Evolutionary conservation across 2,113 vertebrate species (phyloP).

Genomic region (Circaetus gallicus): DNA sequence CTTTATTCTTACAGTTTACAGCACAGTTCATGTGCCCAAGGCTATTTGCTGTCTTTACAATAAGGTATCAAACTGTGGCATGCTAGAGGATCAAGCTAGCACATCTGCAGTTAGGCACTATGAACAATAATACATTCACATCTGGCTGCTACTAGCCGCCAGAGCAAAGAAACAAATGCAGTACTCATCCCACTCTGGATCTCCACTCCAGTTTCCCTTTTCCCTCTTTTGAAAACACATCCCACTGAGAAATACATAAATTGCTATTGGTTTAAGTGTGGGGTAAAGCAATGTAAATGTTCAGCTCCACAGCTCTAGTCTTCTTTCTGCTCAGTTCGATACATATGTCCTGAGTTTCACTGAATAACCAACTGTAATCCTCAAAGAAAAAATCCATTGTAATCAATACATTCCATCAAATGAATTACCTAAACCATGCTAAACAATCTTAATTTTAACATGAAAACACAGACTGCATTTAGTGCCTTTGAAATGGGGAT

Average conservation of each 20-base stretch:
- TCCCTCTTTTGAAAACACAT: not conserved
- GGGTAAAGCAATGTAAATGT: not conserved
- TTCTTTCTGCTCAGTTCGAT: not conserved
- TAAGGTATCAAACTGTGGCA: not conserved
- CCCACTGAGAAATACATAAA: not conserved
- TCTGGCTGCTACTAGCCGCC: not conserved
- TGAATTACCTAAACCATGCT: not conserved
- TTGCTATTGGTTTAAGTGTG: not conserved
- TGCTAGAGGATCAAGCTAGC: not conserved
- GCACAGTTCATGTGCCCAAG: not conserved
- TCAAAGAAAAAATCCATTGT: not conserved
- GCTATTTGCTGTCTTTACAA: not conserved
- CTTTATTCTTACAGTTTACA: not conserved
- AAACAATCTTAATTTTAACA: not conserved
- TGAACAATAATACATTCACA: not conserved
- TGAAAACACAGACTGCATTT: not conserved
- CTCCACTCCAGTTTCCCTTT: not conserved
- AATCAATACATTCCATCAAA: not conserved
- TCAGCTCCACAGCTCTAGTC: not conserved
- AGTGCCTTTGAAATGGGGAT: not conserved
- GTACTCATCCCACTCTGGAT: not conserved
- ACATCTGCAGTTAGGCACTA: not conserved
- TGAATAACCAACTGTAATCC: not conserved
- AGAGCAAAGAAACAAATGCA: not conserved
- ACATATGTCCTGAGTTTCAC: not conserved